Evolutionary conservation across 2,888 invertebrate species (phyloP).

Genomic region (Hypercompe scribonia): DNA sequence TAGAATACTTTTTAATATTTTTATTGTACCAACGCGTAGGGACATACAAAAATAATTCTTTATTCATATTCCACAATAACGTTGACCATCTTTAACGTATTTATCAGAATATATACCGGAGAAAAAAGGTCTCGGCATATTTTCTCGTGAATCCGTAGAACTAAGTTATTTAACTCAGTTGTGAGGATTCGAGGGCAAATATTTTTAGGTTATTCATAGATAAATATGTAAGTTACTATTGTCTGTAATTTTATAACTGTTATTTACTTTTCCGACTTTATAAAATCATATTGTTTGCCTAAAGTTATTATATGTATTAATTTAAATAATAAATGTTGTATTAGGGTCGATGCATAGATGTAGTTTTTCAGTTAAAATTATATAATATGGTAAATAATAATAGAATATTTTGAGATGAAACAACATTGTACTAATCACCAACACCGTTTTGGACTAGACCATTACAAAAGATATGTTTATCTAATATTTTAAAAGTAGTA

Average conservation of each 20-base stretch:
- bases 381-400: too few relatives aligned
- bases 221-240: not conserved
- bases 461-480: not conserved
- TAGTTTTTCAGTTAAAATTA: too few relatives aligned
- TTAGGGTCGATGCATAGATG: not conserved
- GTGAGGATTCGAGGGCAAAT: not conserved
- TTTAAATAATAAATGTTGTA: not conserved
- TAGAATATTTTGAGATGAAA: too few relatives aligned
- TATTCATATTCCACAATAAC: not conserved
- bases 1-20: not conserved
- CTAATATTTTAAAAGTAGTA: not conserved
- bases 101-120: not conserved
- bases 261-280: not conserved
- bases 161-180: conserved; percentile 2
- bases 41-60: not conserved
- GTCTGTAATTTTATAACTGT: not conserved
- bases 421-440: not conserved
- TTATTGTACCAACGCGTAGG: not conserved
- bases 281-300: not conserved
- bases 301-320: not conserved
- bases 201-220: not conserved
- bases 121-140: not conserved
- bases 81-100: not conserved
- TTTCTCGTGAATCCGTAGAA: not conserved
- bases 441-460: not conserved